Evolutionary conservation across 2,888 invertebrate genomes (phyloP).

Genomic region (Parnassius apollo): DNA sequence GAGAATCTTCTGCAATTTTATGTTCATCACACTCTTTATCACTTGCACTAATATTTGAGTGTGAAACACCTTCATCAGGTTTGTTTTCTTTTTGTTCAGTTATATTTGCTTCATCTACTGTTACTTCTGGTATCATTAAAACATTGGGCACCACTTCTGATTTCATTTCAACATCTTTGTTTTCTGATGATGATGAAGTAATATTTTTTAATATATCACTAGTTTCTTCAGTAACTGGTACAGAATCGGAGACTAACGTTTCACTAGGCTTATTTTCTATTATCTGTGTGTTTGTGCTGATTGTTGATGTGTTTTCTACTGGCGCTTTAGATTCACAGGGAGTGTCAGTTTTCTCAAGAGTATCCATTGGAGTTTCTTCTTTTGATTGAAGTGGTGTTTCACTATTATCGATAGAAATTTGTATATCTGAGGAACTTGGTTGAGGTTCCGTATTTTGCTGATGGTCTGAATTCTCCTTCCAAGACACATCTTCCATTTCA

Average conservation of each 20-base stretch:
- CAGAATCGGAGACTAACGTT: background rate
- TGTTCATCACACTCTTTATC: slow-evolving; percentile 34
- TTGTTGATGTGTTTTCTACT: slow-evolving; percentile 50
- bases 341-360: slow-evolving; percentile 50
- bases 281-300: slow-evolving; percentile 36
- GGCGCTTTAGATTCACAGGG: slow-evolving; percentile 62
- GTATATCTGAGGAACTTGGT: slow-evolving; percentile 66
- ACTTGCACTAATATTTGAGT: slow-evolving; percentile 34
- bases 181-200: slow-evolving; percentile 1
- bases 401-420: slow-evolving; percentile 65
- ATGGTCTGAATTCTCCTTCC: slow-evolving; percentile 66
- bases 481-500: slow-evolving; percentile 78
- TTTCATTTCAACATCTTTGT: slow-evolving; percentile 29
- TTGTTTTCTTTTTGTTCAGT: slow-evolving; percentile 62
- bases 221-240: slow-evolving; percentile 4
- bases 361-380: slow-evolving; percentile 58
- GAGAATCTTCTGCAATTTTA: slow-evolving; percentile 28
- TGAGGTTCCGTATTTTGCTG: slow-evolving; percentile 59
- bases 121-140: slow-evolving; percentile 67
- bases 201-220: slow-evolving; percentile 7
- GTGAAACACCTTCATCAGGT: slow-evolving; percentile 36
- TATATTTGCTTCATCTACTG: slow-evolving; percentile 70
- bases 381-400: slow-evolving; percentile 72
- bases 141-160: slow-evolving; percentile 31
- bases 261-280: slow-evolving; percentile 41